phyloP scores from a whole-genome alignment of 2,113 vertebrate genomes.

The Meriones unguiculatus region DNA sequence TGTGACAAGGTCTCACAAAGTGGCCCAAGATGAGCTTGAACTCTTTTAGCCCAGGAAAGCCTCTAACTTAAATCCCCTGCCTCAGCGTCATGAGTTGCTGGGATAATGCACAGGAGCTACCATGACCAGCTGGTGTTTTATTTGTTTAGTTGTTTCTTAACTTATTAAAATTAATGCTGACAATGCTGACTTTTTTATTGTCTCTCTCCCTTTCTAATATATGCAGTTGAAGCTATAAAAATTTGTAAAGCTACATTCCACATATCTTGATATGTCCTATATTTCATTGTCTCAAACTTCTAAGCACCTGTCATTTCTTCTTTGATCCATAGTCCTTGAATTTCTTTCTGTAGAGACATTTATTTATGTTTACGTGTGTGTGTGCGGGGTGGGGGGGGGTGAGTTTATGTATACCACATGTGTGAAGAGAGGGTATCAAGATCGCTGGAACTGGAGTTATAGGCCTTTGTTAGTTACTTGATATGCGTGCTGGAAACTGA shows the following conservation, averaged over 20 bases:
- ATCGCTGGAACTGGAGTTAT: background rate
- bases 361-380: background rate
- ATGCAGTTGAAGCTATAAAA: background rate
- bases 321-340: background rate
- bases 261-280: background rate
- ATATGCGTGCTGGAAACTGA: background rate
- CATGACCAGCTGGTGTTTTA: background rate
- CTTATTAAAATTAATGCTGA: constrained; percentile 31
- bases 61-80: background rate
- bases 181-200: background rate
- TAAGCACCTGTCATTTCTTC: constrained; percentile 15
- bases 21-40: background rate
- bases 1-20: background rate
- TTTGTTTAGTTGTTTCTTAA: background rate
- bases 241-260: background rate
- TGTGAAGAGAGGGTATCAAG: background rate
- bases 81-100: background rate
- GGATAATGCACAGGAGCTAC: background rate
- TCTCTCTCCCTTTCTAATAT: background rate
- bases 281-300: background rate
- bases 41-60: background rate
- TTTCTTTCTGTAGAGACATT: background rate
- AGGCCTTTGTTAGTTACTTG: background rate
- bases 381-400: too few relatives aligned
- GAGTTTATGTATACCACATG: background rate